Conservation (phyloP, 1,140 invertebrate species). For the Drosophila nasuta region DNA sequence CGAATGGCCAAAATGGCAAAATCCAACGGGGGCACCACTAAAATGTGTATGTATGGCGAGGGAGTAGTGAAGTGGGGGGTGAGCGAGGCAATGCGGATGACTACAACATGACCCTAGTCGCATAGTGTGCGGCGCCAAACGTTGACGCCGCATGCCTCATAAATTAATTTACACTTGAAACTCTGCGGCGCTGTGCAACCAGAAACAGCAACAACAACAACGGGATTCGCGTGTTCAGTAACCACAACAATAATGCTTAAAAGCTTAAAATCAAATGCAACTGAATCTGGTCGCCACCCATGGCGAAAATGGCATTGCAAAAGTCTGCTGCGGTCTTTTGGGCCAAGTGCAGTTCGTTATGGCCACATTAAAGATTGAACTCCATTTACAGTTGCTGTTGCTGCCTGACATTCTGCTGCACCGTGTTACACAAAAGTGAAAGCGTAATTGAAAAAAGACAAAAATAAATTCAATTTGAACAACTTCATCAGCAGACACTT, state of each 20-base stretch:
- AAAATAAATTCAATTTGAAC: conserved; percentile 3
- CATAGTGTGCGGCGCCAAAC: conserved; percentile 51
- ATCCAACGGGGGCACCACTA: not conserved
- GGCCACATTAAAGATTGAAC: conserved; percentile 40
- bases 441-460: not conserved
- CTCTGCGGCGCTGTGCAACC: conserved; percentile 47
- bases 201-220: conserved; percentile 48
- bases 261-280: conserved; percentile 58
- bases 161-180: conserved; percentile 83
- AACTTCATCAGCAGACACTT: not conserved
- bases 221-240: not conserved
- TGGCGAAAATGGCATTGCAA: conserved; percentile 41
- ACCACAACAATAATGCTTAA: conserved; percentile 52
- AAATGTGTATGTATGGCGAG: not conserved
- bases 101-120: conserved; percentile 52
- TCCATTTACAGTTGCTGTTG: not conserved
- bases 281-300: conserved; percentile 52
- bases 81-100: not conserved
- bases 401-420: not conserved
- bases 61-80: not conserved
- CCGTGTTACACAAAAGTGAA: conserved; percentile 5
- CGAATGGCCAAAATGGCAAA: conserved; percentile 34
- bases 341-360: conserved; percentile 48
- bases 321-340: conserved; percentile 22
- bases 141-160: conserved; percentile 73